These are phyloP conservation scores for Pseudorhiza aurosa DNA, from an alignment of 30 jellyfish, hydroid and myxozoan genomes.

Conservation along the genomic window DNA sequence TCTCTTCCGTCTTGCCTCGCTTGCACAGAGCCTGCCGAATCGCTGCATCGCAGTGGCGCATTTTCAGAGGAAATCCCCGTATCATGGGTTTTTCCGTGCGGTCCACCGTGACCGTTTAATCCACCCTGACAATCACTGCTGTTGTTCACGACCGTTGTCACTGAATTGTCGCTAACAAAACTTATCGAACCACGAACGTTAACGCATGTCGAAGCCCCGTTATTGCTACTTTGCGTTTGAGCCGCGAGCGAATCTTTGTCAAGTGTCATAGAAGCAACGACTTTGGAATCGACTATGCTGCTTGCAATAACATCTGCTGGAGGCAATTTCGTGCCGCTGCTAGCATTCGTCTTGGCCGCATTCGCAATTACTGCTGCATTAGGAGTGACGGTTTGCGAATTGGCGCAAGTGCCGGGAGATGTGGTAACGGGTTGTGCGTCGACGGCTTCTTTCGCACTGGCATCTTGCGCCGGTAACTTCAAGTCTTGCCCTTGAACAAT, in stretches of 20 bases:
- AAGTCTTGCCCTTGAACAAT: not conserved
- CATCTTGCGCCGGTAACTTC: no score
- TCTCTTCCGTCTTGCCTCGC: not conserved
- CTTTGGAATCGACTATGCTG: no score
- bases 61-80: not conserved
- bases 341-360: not conserved
- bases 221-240: no score
- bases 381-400: not conserved
- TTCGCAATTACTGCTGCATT: not conserved
- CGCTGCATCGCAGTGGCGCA: not conserved
- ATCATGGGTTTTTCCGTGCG: not conserved
- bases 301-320: no score
- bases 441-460: not conserved
- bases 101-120: conserved; percentile 16
- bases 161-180: conserved; percentile 38
- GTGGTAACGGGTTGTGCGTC: not conserved
- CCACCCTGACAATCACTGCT: conserved; percentile 9
- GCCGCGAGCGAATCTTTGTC: no score
- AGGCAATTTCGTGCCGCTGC: not conserved
- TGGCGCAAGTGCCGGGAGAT: not conserved
- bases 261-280: no score
- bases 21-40: not conserved
- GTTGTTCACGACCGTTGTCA: conserved; percentile 9
- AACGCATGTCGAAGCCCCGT: no score
- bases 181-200: conserved; percentile 1